These are phyloP conservation scores for Hydrotaea diabolus DNA, from an alignment of 2,888 invertebrate species.

Conservation along the genomic window DNA sequence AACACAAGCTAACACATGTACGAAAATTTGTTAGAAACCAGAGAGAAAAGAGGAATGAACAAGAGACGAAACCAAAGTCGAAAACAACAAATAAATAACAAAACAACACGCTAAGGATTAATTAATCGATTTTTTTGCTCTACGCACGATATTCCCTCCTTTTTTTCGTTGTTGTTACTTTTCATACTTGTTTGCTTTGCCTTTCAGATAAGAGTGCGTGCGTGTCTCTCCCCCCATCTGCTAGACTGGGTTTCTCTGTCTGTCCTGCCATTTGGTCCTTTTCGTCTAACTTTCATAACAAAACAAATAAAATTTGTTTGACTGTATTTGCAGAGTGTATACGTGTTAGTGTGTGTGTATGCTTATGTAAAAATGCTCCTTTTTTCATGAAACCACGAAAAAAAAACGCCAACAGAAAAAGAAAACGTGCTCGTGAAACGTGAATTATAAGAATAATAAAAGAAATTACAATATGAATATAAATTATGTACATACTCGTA, in stretches of 20 bases:
- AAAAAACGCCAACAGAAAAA: not conserved
- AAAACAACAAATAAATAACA: constrained; percentile 43
- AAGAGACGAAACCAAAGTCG: no score
- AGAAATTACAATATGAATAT: not conserved
- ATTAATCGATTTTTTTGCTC: constrained; percentile 57
- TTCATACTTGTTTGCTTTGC: not conserved
- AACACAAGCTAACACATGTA: no score
- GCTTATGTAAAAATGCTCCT: not conserved
- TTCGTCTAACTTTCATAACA: not conserved
- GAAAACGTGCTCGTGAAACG: constrained; percentile 52
- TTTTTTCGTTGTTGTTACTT: constrained; percentile 20
- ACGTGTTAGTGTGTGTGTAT: not conserved
- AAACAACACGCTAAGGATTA: constrained; percentile 57
- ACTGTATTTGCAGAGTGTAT: not conserved
- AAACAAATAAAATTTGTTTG: not conserved
- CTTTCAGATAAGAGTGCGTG: constrained; percentile 15
- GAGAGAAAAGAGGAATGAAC: no score
- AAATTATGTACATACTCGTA: no score
- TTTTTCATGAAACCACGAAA: not conserved
- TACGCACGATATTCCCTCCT: no score
- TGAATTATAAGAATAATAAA: constrained; percentile 25
- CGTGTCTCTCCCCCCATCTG: no score
- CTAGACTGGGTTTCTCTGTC: no score
- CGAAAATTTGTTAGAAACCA: no score
- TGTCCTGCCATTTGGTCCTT: not conserved